phyloP scores from a whole-genome alignment of 2,797 vertebrate genomes.

The Sphenodon punctatus region DNA sequence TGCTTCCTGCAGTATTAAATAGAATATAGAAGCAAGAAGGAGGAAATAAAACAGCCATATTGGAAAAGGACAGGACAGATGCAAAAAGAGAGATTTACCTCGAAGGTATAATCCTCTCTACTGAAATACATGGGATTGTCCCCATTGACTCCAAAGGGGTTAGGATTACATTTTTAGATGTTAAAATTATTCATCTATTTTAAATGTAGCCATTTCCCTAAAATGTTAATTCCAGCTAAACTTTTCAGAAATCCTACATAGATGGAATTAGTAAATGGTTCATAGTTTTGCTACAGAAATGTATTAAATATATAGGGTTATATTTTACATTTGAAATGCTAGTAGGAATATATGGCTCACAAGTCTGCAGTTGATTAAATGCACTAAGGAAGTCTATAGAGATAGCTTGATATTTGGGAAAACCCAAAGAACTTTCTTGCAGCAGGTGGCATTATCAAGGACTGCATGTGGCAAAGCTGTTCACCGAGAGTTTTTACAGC shows the following conservation, averaged over 20 bases:
- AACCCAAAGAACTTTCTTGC: slow-evolving; percentile 38
- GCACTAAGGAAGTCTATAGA: slow-evolving; percentile 27
- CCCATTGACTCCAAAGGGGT: too few species aligned
- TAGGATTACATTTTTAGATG: too few species aligned
- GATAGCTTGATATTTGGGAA: slow-evolving; percentile 19
- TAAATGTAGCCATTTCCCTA: neutral
- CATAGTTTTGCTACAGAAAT: neutral
- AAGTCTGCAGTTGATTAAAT: slow-evolving; percentile 31
- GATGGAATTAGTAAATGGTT: neutral
- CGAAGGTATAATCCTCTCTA: too few species aligned
- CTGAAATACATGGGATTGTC: too few species aligned
- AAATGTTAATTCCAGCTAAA: neutral
- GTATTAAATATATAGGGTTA: neutral
- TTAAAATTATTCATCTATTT: neutral
- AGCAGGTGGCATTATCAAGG: slow-evolving; percentile 43
- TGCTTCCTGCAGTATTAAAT: too few species aligned
- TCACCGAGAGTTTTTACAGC: neutral
- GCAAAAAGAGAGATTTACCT: neutral
- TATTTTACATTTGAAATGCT: neutral
- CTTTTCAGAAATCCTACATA: neutral
- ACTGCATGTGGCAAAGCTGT: slow-evolving; percentile 33
- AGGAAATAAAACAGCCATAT: too few species aligned
- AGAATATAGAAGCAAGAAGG: too few species aligned
- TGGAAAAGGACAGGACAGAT: neutral
- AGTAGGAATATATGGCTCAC: slow-evolving; percentile 2